These are phyloP conservation scores for Coregonus ussuriensis DNA, from an alignment of 2,797 vertebrate species.

Conservation along the genomic window DNA sequence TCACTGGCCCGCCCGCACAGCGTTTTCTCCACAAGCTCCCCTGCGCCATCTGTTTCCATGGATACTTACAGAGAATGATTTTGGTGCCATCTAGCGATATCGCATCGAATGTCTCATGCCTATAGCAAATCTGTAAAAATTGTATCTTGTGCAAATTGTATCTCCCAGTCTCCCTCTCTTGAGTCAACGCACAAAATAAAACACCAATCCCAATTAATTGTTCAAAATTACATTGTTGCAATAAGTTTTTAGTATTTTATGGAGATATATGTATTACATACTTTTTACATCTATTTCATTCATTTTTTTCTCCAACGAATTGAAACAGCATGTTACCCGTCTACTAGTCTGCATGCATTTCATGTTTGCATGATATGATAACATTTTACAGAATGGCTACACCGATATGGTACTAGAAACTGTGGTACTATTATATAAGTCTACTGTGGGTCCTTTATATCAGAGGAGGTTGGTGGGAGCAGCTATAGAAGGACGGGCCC, in stretches of 20 bases:
- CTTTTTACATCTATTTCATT: not conserved
- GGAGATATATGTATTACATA: not conserved
- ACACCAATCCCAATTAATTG: not conserved
- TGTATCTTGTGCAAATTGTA: not conserved
- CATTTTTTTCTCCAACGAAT: not conserved
- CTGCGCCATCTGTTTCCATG: conserved; percentile 76
- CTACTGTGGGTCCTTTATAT: too few relatives aligned
- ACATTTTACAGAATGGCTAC: not conserved
- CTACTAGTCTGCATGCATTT: not conserved
- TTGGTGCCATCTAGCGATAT: conserved; percentile 58
- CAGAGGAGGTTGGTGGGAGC: too few relatives aligned
- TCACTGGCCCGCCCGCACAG: conserved; percentile 61
- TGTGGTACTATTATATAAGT: too few relatives aligned
- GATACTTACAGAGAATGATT: conserved; percentile 55
- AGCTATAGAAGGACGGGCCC: too few relatives aligned
- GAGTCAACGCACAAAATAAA: not conserved
- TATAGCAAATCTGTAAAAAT: not conserved
- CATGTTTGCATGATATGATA: not conserved
- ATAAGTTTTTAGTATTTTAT: not conserved
- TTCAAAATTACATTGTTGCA: not conserved
- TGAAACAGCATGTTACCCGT: too few relatives aligned
- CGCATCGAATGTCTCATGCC: not conserved
- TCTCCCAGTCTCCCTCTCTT: not conserved
- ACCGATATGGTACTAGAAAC: not conserved
- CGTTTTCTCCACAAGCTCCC: conserved; percentile 39